Evolutionary conservation across 37 sponge, comb jelly and placozoan species (phyloP), one percentile per base, ranked within the genome.

Genomic region (Ephydatia muelleri): DNA sequence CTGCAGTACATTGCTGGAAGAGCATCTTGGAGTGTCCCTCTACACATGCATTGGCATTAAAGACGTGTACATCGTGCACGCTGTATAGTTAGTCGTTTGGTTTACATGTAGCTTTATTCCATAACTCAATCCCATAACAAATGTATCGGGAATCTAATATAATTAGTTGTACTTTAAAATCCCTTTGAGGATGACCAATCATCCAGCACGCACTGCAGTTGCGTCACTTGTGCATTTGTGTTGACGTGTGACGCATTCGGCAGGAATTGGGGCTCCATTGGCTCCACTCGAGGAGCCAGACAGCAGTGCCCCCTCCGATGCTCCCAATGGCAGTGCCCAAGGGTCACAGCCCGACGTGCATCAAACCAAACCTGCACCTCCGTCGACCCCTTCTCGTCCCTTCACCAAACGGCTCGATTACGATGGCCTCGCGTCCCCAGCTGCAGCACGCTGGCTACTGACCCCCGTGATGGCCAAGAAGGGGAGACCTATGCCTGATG

Each of bases 361-460:
- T 14, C 9, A 57, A 14, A 21, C 19, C 57, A 57, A 57, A 14
- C 57, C 57, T 11, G 57, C 16, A 1, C 57, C 57, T 19, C 74
- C 33, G 4, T 23, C 35, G 3, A 21, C 74, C 32, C 37, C 36
- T 23, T 16, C 57, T 1, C 6, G 35, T 66, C 31, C 66, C 36
- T 21, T 28, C 34, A 12, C 38, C 72, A 22, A 38, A 30, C 40
- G 26, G 22, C 5, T 28, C 30, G 37, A 26, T 75, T 84, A 89
- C 75, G 27, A 72, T 5, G 89, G 89, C 3, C 43, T 89, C 49
- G 81, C 80, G 3, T 90, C 90, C 0, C 85, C 86, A 19, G 86
- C 86, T 57, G 90, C 86, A 40, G 34, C 67, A 13, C 37, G 57
- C 38, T 85, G 85, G 86, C 35, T 90, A 32, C 38, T 32, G 36